Conservation (phyloP, 2,797 vertebrate genomes). For the Myotis findleyi region DNA sequence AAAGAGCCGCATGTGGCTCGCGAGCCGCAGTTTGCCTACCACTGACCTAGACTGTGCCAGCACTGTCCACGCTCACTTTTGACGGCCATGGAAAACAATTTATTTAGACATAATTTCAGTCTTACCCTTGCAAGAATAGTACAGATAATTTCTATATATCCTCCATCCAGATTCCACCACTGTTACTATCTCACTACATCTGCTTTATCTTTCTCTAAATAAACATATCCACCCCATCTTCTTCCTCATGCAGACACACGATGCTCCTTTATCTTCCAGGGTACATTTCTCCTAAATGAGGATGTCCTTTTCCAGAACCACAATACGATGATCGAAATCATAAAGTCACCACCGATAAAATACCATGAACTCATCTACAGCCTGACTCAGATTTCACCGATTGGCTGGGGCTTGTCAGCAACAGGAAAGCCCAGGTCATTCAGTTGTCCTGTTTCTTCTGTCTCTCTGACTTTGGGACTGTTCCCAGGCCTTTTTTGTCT, state of each 20-base stretch:
- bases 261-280: neutral
- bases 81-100: neutral
- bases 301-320: neutral
- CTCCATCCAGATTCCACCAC: neutral
- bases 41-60: neutral
- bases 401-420: neutral
- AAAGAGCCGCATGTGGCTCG: too few relatives aligned
- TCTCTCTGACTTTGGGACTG: neutral
- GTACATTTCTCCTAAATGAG: neutral
- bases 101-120: slow-evolving; percentile 25
- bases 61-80: neutral
- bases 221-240: neutral
- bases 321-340: neutral
- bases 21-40: too few relatives aligned
- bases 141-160: neutral
- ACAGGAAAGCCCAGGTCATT: neutral
- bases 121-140: neutral
- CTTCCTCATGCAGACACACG: neutral
- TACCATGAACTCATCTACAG: neutral
- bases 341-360: neutral
- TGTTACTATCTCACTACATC: neutral
- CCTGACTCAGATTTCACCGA: neutral
- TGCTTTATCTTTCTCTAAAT: neutral
- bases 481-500: neutral
- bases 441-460: neutral